phyloP scores from a whole-genome alignment of 2,888 invertebrate genomes.

The Chalcis sispes region DNA sequence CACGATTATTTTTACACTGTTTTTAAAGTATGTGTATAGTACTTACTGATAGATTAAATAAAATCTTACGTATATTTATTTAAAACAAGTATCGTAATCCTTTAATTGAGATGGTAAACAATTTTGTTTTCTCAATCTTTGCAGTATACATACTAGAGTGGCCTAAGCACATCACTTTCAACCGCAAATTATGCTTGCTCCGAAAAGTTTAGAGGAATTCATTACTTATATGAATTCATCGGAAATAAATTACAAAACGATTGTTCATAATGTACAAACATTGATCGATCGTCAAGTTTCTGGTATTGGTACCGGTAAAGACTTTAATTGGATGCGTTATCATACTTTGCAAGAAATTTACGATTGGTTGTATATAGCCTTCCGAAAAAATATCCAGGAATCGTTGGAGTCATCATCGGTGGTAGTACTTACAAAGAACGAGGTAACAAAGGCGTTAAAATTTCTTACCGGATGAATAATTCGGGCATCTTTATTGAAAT shows the following conservation, averaged over 20 bases:
- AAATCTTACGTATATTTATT: neutral
- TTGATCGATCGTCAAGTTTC: conserved; percentile 65
- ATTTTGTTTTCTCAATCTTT: no score
- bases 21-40: no score
- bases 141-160: conserved; percentile 60
- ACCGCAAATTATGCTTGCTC: conserved; percentile 81
- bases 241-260: conserved; percentile 74
- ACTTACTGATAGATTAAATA: neutral
- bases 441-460: conserved; percentile 57
- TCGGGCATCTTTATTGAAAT: conserved; percentile 81
- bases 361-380: conserved; percentile 6
- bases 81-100: neutral
- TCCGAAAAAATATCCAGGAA: neutral
- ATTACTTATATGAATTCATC: conserved; percentile 73
- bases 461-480: conserved; percentile 73
- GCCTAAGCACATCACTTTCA: conserved; percentile 71
- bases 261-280: conserved; percentile 81
- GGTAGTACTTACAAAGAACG: conserved; percentile 56
- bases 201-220: conserved; percentile 77
- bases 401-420: conserved; percentile 3
- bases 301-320: conserved; percentile 7
- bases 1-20: no score
- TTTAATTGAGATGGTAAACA: no score
- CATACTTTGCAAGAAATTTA: neutral
- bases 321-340: conserved; percentile 3